Evolutionary conservation across 2,113 vertebrate species (phyloP), one percentile per base, ranked within the genome.

Genomic region (Climacteris rufus): DNA sequence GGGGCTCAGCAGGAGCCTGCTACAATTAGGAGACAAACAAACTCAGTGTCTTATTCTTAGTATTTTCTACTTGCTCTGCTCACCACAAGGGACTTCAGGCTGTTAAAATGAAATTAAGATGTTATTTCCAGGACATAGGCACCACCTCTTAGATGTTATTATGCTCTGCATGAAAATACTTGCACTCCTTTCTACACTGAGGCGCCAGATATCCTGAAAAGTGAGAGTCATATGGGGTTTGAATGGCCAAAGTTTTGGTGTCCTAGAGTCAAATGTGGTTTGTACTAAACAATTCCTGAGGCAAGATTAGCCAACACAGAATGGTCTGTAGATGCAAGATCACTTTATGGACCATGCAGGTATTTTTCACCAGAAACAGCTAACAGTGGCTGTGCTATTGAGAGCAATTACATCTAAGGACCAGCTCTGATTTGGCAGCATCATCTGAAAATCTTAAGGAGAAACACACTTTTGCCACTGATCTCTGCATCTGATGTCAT

Each of bases 381-480:
- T 28, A 63, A 45, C 3, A 9, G 52, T 13, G n/a, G 28, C 30
- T 28, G 7, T 28, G n/a, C 14, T 27, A 20, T 20, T 8, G 59
- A 33, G 20, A 66, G 35, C 0, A 0, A 28, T 30, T n/a, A 31
- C 31, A 16, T 23, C 2, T 4, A 1, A 50, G 25, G 15, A 45
- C 17, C 40, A 70, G 65, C 28, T 71, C 25, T 10, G 52, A 66
- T 75, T 57, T 74, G 39, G 61, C 31, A 71, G 28, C 11, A 45
- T 22, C 22, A 61, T 33, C 37, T 40, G 27, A 82, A 88, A 90
- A 53, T 40, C 22, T 79, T 31, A 44, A 39, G 31, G 9, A 78
- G 15, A 31, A 23, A 45, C 14, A 54, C 12, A 64, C 45, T 74
- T 74, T 88, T 85, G 16, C 60, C n/a, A 40, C 24, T 19, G 54